A percentile compares a stretch with the other conserved stretches of the same genome.
Conservation (phyloP, 2,888 invertebrate genomes). For the Trichogramma dendrolimi region DNA sequence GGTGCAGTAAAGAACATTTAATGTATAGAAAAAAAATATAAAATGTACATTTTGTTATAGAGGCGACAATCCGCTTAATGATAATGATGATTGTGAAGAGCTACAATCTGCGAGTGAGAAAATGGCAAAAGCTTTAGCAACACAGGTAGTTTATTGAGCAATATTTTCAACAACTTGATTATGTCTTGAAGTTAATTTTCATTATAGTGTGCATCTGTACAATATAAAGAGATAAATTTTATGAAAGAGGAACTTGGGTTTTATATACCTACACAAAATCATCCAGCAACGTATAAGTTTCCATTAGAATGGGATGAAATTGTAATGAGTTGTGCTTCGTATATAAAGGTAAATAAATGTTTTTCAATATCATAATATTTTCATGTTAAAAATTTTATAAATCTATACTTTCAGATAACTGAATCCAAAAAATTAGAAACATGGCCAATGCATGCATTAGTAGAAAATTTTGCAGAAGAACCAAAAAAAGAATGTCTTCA, state of each 20-base stretch:
- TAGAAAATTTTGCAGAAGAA: too few species aligned
- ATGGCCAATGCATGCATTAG: constrained; percentile 14
- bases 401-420: constrained; percentile 3
- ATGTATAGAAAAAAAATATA: neutral
- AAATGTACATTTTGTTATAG: constrained; percentile 27
- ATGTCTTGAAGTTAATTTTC: neutral
- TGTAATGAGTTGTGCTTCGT: constrained; percentile 31
- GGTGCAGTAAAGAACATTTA: too few species aligned
- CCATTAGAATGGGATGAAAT: constrained; percentile 31
- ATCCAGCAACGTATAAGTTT: constrained; percentile 24
- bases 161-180: neutral
- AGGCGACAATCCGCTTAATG: constrained; percentile 28
- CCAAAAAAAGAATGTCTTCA: too few species aligned
- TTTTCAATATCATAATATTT: neutral
- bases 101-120: constrained; percentile 27
- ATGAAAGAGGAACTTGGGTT: constrained; percentile 30
- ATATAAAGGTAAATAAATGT: constrained; percentile 33
- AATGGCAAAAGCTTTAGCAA: constrained; percentile 29
- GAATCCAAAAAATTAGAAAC: neutral
- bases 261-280: constrained; percentile 22
- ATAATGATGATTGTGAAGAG: constrained; percentile 3
- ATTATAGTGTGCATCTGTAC: constrained; percentile 24
- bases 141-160: constrained; percentile 27
- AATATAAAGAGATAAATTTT: constrained; percentile 30
- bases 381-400: neutral